Base-by-base conservation (phyloP, 2,888 invertebrate species). In the Amphipoea oculea region DNA sequence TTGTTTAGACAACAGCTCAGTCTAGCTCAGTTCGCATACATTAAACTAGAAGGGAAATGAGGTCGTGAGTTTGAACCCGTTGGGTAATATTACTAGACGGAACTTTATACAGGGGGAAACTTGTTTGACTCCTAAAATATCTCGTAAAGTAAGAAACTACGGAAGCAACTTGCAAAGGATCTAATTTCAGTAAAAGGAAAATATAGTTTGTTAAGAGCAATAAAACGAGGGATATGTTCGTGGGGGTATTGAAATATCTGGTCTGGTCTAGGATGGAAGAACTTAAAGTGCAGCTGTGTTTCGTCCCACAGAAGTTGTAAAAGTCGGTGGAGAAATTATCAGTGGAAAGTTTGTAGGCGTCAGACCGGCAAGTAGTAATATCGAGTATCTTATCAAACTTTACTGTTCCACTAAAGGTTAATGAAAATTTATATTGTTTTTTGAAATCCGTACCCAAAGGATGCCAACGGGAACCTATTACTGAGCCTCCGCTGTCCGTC, bases 111-210 rank as follows among this genome's bases (percentile, higher is more conserved):
- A 82, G 83, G 45, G 71, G 76, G 57, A 80, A 91, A 91, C 89
- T 91, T 89, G 86, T 86, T 86, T 84, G 74, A 88, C 85, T 88
- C 80, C 86, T 88, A 83, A 90, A 91, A 90, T 89, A 88, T 88
- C 84, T 87, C 87, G 75, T 86, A 86, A 90, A 90, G 81, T 83
- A 84, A 84, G 89, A 74, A 82, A 82, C 79, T 79, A 79, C 78
- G 79, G 82, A 79, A 74, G 81, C 76, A 85, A 89, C 68, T 88
- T 84, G 75, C 76, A 68, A 84, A 71, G 73, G 75, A 84, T 88
- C 80, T 86, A 81, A 89, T 89, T 88, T 82, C 81, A 82, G 83
- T 87, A 85, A 89, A 89, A 89, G 87, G 87, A 88, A 86, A 86
- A 85, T 89, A 89, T 87, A 89, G 87, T 88, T 88, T 75, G 84